A percentile compares a stretch with the other conserved stretches of the same genome.
Conservation (phyloP, 1,140 invertebrate genomes). For the Wiebesia pumilae region DNA sequence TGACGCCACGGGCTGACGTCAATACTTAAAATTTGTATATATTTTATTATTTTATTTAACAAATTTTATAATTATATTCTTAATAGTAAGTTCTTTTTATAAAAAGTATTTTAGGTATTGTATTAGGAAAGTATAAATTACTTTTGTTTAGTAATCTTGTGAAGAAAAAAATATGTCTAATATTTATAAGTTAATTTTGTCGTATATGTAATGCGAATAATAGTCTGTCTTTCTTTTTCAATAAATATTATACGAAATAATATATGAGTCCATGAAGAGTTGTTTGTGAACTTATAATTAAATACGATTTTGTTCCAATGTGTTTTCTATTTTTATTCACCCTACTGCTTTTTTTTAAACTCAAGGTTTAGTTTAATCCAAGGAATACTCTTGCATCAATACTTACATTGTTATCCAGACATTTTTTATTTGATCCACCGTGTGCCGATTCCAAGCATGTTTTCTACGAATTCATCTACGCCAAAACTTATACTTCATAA, state of each 20-base stretch:
- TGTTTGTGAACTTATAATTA: background rate
- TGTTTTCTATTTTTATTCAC: constrained; percentile 5
- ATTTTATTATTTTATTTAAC: no score
- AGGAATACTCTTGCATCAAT: no score
- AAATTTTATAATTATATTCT: background rate
- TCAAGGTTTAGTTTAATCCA: no score
- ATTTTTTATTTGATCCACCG: no score
- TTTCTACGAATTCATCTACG: background rate
- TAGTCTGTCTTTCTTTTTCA: constrained; percentile 14
- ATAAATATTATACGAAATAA: constrained; percentile 47
- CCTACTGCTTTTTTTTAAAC: no score
- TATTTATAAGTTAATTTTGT: constrained; percentile 21
- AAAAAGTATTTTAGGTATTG: constrained; percentile 14
- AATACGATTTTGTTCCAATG: background rate
- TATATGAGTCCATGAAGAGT: background rate
- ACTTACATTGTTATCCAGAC: no score
- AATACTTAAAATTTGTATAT: no score
- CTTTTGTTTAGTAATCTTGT: constrained; percentile 37
- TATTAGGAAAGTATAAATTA: no score
- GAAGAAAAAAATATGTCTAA: constrained; percentile 37
- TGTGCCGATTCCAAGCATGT: background rate
- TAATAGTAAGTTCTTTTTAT: constrained; percentile 22
- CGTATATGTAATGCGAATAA: constrained; percentile 10
- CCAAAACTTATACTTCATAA: background rate
- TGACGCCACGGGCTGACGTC: no score